A percentile compares a stretch with the other conserved stretches of the same genome.
phyloP scores from a whole-genome alignment of 2,113 vertebrate species.

The Orientallactaga bullata region DNA sequence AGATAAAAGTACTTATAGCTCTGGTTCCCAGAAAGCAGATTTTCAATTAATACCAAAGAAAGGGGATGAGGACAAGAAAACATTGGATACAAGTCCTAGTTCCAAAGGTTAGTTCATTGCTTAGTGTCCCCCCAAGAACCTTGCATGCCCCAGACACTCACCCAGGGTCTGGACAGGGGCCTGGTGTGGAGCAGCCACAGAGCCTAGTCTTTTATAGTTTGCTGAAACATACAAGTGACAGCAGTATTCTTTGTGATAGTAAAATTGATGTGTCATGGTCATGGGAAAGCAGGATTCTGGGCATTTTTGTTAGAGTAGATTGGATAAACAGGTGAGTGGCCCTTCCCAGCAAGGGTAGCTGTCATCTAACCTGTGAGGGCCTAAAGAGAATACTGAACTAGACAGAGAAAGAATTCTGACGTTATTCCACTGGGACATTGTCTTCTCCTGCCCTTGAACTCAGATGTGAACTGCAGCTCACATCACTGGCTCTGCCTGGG shows the following conservation, averaged over 20 bases:
- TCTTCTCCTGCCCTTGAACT: neutral
- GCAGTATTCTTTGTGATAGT: no score
- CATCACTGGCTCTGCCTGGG: accelerated
- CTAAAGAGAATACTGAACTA: neutral
- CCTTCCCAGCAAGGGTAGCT: no score
- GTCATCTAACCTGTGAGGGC: accelerated
- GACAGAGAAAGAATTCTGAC: no score
- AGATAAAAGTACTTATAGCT: no score
- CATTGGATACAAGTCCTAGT: accelerated
- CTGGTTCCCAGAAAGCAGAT: neutral
- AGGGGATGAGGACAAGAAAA: no score
- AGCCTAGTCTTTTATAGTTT: neutral
- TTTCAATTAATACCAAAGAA: accelerated
- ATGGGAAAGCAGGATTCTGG: accelerated
- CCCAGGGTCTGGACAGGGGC: neutral
- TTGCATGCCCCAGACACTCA: accelerated
- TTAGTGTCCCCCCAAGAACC: accelerated
- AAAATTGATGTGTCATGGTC: neutral
- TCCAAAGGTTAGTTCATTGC: accelerated
- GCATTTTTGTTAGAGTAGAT: accelerated
- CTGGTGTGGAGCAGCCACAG: neutral
- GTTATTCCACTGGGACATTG: neutral
- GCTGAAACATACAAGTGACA: neutral
- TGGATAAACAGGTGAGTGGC: neutral
- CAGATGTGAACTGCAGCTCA: accelerated